Evolutionary conservation across 1,140 invertebrate species (phyloP).

Genomic region (Drosophila takahashii): DNA sequence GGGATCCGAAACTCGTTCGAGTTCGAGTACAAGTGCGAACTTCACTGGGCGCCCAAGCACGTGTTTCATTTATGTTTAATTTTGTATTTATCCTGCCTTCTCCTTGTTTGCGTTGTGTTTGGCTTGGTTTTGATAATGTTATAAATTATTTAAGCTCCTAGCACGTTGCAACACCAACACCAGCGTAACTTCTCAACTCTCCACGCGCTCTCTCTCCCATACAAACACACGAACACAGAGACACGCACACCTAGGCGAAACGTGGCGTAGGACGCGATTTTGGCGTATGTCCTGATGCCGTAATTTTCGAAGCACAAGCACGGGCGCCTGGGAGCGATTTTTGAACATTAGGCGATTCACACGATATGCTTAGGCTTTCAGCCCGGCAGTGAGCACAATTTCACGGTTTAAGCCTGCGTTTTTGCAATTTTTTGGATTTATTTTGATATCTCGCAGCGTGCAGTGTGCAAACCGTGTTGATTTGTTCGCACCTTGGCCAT

Average conservation of each 20-base stretch:
- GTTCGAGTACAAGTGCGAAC: not conserved
- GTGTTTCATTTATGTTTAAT: not conserved
- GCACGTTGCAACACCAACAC: slow-evolving; percentile 62
- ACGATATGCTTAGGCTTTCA: not conserved
- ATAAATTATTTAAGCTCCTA: slow-evolving; percentile 70
- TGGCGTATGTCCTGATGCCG: slow-evolving; percentile 78
- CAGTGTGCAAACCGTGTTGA: slow-evolving; percentile 80
- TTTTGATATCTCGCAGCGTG: slow-evolving; percentile 73
- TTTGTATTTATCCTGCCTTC: slow-evolving; percentile 4
- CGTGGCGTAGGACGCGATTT: slow-evolving; percentile 74
- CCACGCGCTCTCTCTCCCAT: slow-evolving; percentile 66
- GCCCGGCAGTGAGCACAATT: slow-evolving; percentile 13
- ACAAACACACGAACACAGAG: slow-evolving; percentile 6
- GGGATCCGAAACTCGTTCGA: slow-evolving; percentile 47
- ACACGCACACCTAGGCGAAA: slow-evolving; percentile 58
- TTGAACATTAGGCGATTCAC: slow-evolving; percentile 3
- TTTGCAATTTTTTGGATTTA: slow-evolving; percentile 70
- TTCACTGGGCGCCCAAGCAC: not conserved
- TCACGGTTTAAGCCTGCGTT: slow-evolving; percentile 34
- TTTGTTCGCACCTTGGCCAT: slow-evolving; percentile 80
- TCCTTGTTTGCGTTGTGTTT: slow-evolving; percentile 13
- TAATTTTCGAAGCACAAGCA: slow-evolving; percentile 65
- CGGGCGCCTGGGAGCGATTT: slow-evolving; percentile 4
- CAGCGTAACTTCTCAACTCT: slow-evolving; percentile 34
- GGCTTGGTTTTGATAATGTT: slow-evolving; percentile 45